A percentile compares a stretch with the other conserved stretches of the same genome.
Conservation (phyloP, 35 echinoderm and acorn worm genomes). For the Apostichopus japonicus region DNA sequence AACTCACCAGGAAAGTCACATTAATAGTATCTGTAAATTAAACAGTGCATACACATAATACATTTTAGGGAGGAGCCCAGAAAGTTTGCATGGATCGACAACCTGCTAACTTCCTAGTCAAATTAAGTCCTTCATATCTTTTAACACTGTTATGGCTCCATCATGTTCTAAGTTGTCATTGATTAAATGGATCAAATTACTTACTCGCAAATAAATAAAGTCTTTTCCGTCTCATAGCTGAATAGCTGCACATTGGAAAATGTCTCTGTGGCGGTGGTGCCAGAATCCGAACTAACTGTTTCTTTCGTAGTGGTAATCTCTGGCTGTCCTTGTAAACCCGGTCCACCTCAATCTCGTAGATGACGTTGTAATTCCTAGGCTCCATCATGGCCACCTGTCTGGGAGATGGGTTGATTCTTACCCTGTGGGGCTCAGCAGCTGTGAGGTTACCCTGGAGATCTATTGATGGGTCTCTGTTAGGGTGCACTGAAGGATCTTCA, state of each 20-base stretch:
- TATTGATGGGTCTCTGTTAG: background rate
- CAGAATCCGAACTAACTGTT: background rate
- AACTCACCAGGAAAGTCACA: too few species aligned
- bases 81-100: too few species aligned
- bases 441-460: background rate
- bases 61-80: too few species aligned
- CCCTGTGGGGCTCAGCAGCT: background rate
- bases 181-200: background rate
- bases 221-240: constrained; percentile 31
- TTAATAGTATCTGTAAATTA: too few species aligned
- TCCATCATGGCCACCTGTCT: constrained; percentile 36
- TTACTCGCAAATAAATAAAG: constrained; percentile 40
- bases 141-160: too few species aligned
- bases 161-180: background rate
- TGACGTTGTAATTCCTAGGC: constrained; percentile 41
- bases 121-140: too few species aligned
- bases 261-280: constrained; percentile 37
- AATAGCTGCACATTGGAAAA: constrained; percentile 54
- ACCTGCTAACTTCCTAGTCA: too few species aligned
- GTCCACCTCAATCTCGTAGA: constrained; percentile 46
- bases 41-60: too few species aligned
- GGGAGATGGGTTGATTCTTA: constrained; percentile 16
- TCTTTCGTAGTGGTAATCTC: background rate
- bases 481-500: background rate
- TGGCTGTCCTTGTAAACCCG: constrained; percentile 42